A percentile compares a stretch with the other conserved stretches of the same genome.
phyloP scores from a whole-genome alignment of 2,888 invertebrate species.

The Deladenus siricidicola region DNA sequence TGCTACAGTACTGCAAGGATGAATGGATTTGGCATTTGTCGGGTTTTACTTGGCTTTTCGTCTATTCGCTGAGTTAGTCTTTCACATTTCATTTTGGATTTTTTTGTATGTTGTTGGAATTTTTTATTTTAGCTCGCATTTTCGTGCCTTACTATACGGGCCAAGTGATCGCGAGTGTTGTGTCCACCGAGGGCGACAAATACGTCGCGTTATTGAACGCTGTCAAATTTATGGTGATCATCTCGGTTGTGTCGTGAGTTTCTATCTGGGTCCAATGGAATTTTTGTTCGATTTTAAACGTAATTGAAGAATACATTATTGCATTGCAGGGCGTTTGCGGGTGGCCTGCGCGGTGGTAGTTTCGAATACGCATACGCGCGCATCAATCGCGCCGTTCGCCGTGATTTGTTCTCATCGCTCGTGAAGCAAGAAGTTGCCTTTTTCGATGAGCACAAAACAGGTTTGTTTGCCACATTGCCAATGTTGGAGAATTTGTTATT shows the following conservation, averaged over 20 bases:
- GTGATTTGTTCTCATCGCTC: constrained; percentile 52
- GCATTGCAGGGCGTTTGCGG: constrained; percentile 49
- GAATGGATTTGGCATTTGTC: constrained; percentile 53
- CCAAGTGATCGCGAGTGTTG: constrained; percentile 56
- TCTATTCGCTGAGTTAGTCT: constrained; percentile 52
- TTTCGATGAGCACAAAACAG: constrained; percentile 55
- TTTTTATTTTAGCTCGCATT: constrained; percentile 51
- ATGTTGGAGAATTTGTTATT: background rate
- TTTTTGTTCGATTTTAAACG: no score
- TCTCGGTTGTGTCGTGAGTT: constrained; percentile 45
- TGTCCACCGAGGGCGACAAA: constrained; percentile 47
- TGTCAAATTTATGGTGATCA: constrained; percentile 48
- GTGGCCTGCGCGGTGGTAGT: constrained; percentile 54
- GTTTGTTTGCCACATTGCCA: constrained; percentile 18
- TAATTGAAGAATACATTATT: no score
- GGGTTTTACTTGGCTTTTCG: constrained; percentile 51
- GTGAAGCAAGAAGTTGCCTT: constrained; percentile 55
- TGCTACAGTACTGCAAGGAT: constrained; percentile 47
- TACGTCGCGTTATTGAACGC: constrained; percentile 48
- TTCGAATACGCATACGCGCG: constrained; percentile 54
- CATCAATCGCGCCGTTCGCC: constrained; percentile 53
- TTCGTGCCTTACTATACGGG: constrained; percentile 56
- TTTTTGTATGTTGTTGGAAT: background rate
- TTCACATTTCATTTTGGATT: no score
- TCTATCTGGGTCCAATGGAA: background rate